These are phyloP conservation scores for Acholoe squamosa DNA, from an alignment of 2,888 invertebrate genomes.

Conservation along the genomic window DNA sequence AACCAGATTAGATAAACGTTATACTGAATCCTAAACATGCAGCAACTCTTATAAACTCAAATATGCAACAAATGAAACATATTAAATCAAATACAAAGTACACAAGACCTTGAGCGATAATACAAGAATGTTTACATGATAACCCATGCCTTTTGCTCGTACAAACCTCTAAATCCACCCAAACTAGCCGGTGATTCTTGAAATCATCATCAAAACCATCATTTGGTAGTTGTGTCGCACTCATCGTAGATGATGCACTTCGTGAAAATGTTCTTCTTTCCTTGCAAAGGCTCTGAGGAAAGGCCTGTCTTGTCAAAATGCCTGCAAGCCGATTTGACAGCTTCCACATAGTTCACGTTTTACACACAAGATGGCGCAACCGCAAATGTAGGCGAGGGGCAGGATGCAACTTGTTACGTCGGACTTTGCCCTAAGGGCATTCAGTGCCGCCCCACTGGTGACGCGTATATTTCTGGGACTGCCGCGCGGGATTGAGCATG, in stretches of 20 bases:
- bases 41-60: too few species aligned
- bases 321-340: background rate
- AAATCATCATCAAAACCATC: conserved; percentile 32
- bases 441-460: too few species aligned
- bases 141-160: background rate
- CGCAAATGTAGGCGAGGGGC: too few species aligned
- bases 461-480: too few species aligned
- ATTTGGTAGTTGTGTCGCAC: background rate
- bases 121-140: conserved; percentile 10
- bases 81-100: background rate
- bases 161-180: conserved; percentile 68
- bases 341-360: background rate
- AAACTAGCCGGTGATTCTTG: conserved; percentile 65
- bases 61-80: background rate
- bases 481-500: too few species aligned
- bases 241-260: background rate
- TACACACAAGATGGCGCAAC: conserved; percentile 1
- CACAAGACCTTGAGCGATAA: conserved; percentile 33
- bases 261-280: background rate
- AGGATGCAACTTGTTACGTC: too few species aligned
- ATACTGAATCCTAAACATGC: too few species aligned
- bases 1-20: too few species aligned
- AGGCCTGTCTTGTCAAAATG: background rate
- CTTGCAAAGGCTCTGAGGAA: background rate
- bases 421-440: too few species aligned